Evolutionary conservation across 2,888 invertebrate species (phyloP).

Genomic region (Netelia melanura): DNA sequence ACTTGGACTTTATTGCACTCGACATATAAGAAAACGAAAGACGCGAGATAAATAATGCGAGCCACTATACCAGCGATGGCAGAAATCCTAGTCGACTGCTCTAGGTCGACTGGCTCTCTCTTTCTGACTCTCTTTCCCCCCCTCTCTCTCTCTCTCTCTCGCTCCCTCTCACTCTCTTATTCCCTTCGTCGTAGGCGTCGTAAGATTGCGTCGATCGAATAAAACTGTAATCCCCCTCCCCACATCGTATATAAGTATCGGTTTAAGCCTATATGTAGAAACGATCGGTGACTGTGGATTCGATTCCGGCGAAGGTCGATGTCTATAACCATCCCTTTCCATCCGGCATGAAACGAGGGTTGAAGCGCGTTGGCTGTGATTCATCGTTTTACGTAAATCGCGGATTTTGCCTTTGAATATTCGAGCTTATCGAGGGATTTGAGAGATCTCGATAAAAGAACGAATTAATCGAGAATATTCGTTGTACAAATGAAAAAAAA

Average conservation of each 20-base stretch:
- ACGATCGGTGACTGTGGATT: slow-evolving; percentile 35
- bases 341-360: neutral
- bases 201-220: neutral
- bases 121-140: neutral
- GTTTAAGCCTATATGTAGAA: neutral
- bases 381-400: too few relatives aligned
- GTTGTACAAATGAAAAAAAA: neutral
- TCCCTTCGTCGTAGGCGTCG: neutral
- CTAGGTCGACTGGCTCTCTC: slow-evolving; percentile 60
- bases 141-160: neutral
- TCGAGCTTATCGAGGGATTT: too few relatives aligned
- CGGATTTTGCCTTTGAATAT: too few relatives aligned
- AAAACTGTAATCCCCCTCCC: slow-evolving; percentile 35
- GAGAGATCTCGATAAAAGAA: too few relatives aligned
- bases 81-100: slow-evolving; percentile 64
- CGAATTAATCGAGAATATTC: too few relatives aligned
- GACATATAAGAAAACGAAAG: slow-evolving; percentile 47
- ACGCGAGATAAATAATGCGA: slow-evolving; percentile 39
- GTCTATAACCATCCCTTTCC: slow-evolving; percentile 39
- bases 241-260: neutral
- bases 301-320: slow-evolving; percentile 53
- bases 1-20: slow-evolving; percentile 58
- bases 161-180: neutral
- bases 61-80: slow-evolving; percentile 19
- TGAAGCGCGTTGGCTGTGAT: too few relatives aligned